Base-by-base conservation (phyloP, 2,888 invertebrate genomes). In the Timema cristinae region DNA sequence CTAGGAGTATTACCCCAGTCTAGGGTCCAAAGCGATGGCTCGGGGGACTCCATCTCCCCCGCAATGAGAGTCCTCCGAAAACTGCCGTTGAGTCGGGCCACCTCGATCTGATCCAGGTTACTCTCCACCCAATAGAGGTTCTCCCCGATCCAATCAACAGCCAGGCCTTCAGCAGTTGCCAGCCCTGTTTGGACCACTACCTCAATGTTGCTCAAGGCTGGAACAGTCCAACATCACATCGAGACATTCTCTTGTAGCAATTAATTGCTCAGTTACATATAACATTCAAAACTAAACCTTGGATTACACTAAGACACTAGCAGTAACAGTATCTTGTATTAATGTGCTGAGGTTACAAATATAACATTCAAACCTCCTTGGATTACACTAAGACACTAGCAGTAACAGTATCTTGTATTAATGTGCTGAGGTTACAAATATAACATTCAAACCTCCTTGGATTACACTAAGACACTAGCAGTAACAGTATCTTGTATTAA, bases 51-150 rank as follows among this genome's bases (percentile, higher is more conserved):
- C 91, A 95, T 93, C 78, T 90, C 90, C 2, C 91, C 91, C 10
- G 91, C 90, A 54, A 94, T 85, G 10, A 95, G 83, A 6, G 93
- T 94, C 74, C 92, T 86, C 8, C 94, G 84, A 81, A 87, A 91
- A 76, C 87, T 87, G 2, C 95, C 94, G 82, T 90, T 89, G 67
- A 91, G 80, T 75, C 88, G 86, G 47, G 91, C 88, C 63, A 93
- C 93, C 85, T 94, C 93, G 73, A 94, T 93, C 83, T 93, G 93
- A 80, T 91, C 92, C 76, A 93, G 82, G 79, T 90, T 90, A 80
- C 91, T 91, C 81, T 94, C 93, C 16, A 93, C 92, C 94, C 95
- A 95, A 83, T 95, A 95, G 7, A 95, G 84, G 84, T 94, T 94
- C 77, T 89, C 86, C 47, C 89, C 93, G 75, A 94, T 88, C 94